A percentile compares a stretch with the other conserved stretches of the same genome.
These are phyloP conservation scores for Coenonympha glycerion DNA, from an alignment of 2,888 invertebrate genomes.

Conservation along the genomic window DNA sequence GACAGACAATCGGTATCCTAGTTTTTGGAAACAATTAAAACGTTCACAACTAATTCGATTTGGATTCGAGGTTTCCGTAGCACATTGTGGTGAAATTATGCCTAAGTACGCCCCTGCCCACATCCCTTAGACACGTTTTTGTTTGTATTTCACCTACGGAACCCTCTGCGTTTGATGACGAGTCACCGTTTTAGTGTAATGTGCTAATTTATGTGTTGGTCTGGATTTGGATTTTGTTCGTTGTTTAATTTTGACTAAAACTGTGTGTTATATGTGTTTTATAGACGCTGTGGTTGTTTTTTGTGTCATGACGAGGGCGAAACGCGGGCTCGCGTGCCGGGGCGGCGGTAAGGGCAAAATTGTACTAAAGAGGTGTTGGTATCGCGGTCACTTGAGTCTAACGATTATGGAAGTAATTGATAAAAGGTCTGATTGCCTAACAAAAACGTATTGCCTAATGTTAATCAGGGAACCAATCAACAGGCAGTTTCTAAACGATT, in stretches of 20 bases:
- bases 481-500: too few relatives aligned
- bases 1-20: conserved; percentile 26
- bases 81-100: conserved; percentile 31
- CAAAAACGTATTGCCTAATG: too few relatives aligned
- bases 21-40: conserved; percentile 20
- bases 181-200: conserved; percentile 69
- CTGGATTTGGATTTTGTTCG: conserved; percentile 75
- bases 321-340: conserved; percentile 50
- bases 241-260: conserved; percentile 73
- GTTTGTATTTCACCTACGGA: conserved; percentile 47
- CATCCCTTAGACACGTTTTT: conserved; percentile 20
- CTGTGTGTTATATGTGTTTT: conserved; percentile 73
- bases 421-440: too few relatives aligned
- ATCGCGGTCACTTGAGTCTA: background rate
- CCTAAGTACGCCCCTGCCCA: conserved; percentile 38
- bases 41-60: conserved; percentile 34
- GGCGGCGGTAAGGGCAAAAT: conserved; percentile 38
- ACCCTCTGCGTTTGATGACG: conserved; percentile 50
- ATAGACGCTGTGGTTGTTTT: conserved; percentile 56
- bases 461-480: too few relatives aligned
- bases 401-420: background rate
- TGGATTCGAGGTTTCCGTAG: conserved; percentile 62
- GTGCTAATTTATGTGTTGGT: conserved; percentile 74
- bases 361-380: conserved; percentile 1
- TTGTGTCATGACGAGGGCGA: conserved; percentile 53